phyloP scores from a whole-genome alignment of 2,113 vertebrate species.

The Tricholaema leucomelas region DNA sequence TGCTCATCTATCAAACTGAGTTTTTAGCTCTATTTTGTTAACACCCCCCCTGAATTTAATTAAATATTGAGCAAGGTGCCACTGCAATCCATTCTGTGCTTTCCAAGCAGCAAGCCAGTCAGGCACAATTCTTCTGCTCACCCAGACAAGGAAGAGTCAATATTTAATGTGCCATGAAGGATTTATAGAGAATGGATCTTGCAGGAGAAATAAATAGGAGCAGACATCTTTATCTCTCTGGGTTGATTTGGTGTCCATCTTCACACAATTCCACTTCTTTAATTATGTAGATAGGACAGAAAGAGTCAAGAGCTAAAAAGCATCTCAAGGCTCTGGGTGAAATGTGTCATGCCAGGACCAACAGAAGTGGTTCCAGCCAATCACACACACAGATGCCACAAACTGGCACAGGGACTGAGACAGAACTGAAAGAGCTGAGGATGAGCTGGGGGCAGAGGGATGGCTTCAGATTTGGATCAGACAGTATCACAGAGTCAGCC shows the following conservation, averaged over 20 bases:
- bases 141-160: constrained; percentile 42
- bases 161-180: constrained; percentile 64
- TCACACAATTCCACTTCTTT: background rate
- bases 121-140: constrained; percentile 40
- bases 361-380: background rate
- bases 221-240: constrained; percentile 39
- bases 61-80: constrained; percentile 53
- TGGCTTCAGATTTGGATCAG: no score
- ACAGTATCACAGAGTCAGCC: no score
- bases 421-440: background rate
- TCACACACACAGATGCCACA: background rate
- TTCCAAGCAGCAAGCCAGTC: background rate
- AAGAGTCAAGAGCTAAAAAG: background rate
- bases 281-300: constrained; percentile 26
- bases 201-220: constrained; percentile 27
- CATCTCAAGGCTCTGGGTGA: background rate
- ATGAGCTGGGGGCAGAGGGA: background rate
- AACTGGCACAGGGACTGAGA: fast-evolving
- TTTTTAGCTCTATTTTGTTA: background rate
- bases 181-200: constrained; percentile 51
- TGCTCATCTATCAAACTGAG: background rate
- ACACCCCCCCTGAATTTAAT: background rate
- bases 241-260: constrained; percentile 17
- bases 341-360: fast-evolving
- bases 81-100: constrained; percentile 12